phyloP scores from a whole-genome alignment of 2,113 vertebrate genomes.

The Oryzias woworae region DNA sequence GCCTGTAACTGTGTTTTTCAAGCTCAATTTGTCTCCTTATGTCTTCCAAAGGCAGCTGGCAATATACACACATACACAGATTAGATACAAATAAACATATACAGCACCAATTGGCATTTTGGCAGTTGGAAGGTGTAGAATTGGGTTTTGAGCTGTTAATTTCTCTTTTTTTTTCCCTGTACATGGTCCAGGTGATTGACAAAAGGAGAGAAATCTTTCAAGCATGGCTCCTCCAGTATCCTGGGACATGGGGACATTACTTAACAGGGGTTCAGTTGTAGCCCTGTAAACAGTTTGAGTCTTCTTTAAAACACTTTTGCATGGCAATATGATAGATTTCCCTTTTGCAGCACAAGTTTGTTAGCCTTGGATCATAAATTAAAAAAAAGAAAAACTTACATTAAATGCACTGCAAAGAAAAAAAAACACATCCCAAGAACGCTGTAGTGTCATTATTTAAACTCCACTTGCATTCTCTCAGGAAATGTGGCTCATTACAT shows the following conservation, averaged over 20 bases:
- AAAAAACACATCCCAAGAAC: conserved; percentile 13
- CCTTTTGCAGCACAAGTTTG: neutral
- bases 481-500: conserved; percentile 56
- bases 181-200: conserved; percentile 31
- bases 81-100: neutral
- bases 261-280: conserved; percentile 67
- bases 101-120: neutral
- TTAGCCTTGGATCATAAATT: neutral
- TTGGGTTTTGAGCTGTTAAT: conserved; percentile 3
- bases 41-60: conserved; percentile 12
- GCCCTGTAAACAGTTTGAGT: conserved; percentile 55
- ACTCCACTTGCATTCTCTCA: conserved; percentile 49
- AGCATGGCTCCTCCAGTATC: conserved; percentile 62
- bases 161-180: neutral
- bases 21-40: conserved; percentile 29
- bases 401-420: conserved; percentile 24
- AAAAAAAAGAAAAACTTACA: conserved; percentile 1
- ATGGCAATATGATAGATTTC: conserved; percentile 11
- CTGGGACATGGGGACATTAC: conserved; percentile 57
- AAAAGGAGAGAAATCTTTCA: conserved; percentile 48
- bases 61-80: neutral
- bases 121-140: neutral
- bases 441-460: conserved; percentile 31
- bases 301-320: conserved; percentile 18
- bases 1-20: conserved; percentile 18